Base-by-base conservation (phyloP, 1,140 invertebrate species). In the Drosophila sp. region DNA sequence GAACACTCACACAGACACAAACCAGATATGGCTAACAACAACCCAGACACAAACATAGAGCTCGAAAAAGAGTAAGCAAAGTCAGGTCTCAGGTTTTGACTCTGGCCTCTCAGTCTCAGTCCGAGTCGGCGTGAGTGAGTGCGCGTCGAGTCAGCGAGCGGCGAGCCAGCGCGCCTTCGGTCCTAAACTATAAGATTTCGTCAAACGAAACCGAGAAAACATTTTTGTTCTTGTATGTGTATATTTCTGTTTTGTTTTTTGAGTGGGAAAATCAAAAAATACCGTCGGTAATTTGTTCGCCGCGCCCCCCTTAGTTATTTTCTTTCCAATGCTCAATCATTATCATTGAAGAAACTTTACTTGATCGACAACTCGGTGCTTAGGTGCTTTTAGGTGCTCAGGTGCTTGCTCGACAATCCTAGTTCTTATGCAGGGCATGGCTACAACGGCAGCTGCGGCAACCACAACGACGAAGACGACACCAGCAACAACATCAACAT, bases 61-160 rank as follows among this genome's bases (percentile, higher is more conserved):
- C 63, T 76, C 60, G 25, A 67, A 38, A 38, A 38, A 27, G 47
- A 61, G 62, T 69, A 47, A 47, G 80, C 76, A 66, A 75, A 76
- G 64, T 66, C 50, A 69, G 63, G 70, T 81, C 75, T 82, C 71
- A 67, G 55, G 55, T 50, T 57, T 74, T 60, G 60, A 50, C 44
- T 27, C 44, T 50, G 44, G 44, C 4, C 63, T 67, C 63, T 83
- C 72, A 76, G 71, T 85, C 81, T 75, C 80, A 82, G 74, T 76
- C 82, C 72, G 72, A 83, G 84, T 85, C 80, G 80, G 80, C 76
- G 77, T 84, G 80, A 83, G 80, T 84, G 80, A 80, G 78, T 77
- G 72, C 72, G 72, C 72, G 56, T 76, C 73, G 73, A 75, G 70
- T 75, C 72, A 75, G 70, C 72, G 70, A 73, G 71, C 71, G 67